phyloP scores from a whole-genome alignment of 1,140 invertebrate species.

The Drosophila rufa region DNA sequence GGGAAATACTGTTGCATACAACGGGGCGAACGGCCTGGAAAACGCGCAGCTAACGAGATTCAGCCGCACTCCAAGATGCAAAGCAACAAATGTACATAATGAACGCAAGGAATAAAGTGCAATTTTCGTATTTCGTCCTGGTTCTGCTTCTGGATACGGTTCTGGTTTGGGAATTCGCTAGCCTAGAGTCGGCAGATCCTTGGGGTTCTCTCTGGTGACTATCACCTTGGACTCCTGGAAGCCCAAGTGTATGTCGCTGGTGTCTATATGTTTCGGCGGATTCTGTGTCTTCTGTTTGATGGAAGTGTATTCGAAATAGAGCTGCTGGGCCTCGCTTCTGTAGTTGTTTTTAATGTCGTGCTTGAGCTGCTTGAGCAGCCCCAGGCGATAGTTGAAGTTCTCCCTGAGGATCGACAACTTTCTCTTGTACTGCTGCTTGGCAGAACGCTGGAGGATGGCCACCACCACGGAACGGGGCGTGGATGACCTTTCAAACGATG shows the following conservation, averaged over 20 bases:
- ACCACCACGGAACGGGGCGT: background rate
- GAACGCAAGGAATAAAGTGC: slow-evolving; percentile 20
- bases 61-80: slow-evolving; percentile 15
- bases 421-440: slow-evolving; percentile 29
- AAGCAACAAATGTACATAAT: slow-evolving; percentile 40
- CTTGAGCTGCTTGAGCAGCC: slow-evolving; percentile 35
- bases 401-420: slow-evolving; percentile 12
- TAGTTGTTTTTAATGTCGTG: slow-evolving; percentile 25
- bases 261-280: background rate
- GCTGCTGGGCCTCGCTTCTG: slow-evolving; percentile 28
- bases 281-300: background rate
- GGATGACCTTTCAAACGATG: background rate
- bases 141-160: background rate
- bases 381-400: slow-evolving; percentile 19
- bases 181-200: background rate
- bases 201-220: background rate
- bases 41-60: slow-evolving; percentile 18
- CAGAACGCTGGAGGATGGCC: background rate
- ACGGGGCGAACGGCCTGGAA: slow-evolving; percentile 20
- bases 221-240: background rate
- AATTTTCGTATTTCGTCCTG: background rate
- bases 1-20: slow-evolving; percentile 51
- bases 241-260: background rate
- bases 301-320: slow-evolving; percentile 14
- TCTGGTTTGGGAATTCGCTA: background rate